Conservation (phyloP, 2,797 vertebrate species). For the Gallinago solitaria region DNA sequence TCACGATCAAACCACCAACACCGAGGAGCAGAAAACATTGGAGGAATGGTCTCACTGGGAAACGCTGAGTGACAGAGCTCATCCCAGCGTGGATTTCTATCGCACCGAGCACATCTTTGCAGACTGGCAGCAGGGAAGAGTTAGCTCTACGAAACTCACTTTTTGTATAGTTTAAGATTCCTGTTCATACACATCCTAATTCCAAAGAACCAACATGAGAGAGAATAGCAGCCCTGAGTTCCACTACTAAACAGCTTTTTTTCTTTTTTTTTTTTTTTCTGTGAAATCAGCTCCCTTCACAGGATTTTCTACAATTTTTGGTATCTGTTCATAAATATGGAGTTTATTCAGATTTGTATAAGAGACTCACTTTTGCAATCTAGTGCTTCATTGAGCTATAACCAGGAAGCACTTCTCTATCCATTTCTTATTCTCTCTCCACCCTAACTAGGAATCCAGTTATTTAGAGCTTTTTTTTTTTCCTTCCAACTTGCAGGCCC, state of each 20-base stretch:
- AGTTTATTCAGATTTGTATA: not conserved
- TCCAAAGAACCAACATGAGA: not conserved
- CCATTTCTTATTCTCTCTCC: not conserved
- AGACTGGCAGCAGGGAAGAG: not conserved
- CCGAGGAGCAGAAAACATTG: not conserved
- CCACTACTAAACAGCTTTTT: not conserved
- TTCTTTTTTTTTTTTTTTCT: not conserved
- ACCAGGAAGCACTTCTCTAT: not conserved
- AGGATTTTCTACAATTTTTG: not conserved
- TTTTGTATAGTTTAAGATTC: not conserved
- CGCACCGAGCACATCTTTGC: not conserved
- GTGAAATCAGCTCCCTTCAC: not conserved
- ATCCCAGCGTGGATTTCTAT: not conserved
- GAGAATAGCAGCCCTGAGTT: not conserved
- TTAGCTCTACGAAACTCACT: not conserved
- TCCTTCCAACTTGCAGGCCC: not conserved
- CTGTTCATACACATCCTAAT: not conserved
- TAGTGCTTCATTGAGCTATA: not conserved
- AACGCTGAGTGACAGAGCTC: not conserved
- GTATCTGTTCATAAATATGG: not conserved
- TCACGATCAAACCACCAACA: no score
- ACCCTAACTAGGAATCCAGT: not conserved
- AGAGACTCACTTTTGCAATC: slow-evolving; percentile 6
- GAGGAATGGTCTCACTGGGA: not conserved
- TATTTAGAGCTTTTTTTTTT: not conserved